Percentiles rank a stretch among this genome's conserved stretches.
phyloP scores from a whole-genome alignment of 2,888 invertebrate species.

The Strigamia crassipes region DNA sequence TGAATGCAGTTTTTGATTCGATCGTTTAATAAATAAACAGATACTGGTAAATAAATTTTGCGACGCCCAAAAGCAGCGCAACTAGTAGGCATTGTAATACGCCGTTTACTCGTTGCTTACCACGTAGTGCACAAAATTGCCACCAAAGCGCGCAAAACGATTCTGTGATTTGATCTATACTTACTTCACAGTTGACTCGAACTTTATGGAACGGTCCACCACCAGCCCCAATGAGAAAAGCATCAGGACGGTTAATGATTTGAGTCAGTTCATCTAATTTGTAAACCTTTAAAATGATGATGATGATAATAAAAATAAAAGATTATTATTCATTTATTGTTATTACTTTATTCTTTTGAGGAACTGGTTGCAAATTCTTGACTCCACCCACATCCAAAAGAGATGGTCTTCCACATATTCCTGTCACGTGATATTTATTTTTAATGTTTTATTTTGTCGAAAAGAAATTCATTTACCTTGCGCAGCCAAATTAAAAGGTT shows the following conservation, averaged over 20 bases:
- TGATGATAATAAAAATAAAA: neutral
- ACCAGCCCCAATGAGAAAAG: slow-evolving; percentile 84
- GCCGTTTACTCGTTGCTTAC: no score
- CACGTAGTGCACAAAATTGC: no score
- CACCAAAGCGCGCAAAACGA: no score
- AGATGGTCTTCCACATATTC: slow-evolving; percentile 51
- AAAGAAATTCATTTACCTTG: slow-evolving; percentile 65
- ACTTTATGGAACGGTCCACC: slow-evolving; percentile 85
- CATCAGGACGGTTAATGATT: slow-evolving; percentile 58
- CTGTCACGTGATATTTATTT: neutral
- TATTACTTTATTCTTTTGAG: slow-evolving; percentile 71
- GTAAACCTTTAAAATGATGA: slow-evolving; percentile 52
- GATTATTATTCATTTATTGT: neutral
- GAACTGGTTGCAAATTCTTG: slow-evolving; percentile 76
- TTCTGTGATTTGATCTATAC: no score
- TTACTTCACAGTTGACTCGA: slow-evolving; percentile 83
- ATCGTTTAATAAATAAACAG: no score
- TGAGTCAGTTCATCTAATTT: slow-evolving; percentile 55
- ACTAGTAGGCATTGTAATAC: no score
- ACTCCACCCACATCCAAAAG: slow-evolving; percentile 85
- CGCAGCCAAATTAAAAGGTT: slow-evolving; percentile 79
- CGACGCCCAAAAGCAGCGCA: no score
- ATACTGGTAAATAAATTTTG: no score
- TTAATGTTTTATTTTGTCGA: neutral
- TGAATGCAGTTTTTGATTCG: no score